Percentiles rank a stretch among this genome's conserved stretches.
These are phyloP conservation scores for Erannis defoliaria DNA, from an alignment of 2,888 invertebrate species.

Conservation along the genomic window DNA sequence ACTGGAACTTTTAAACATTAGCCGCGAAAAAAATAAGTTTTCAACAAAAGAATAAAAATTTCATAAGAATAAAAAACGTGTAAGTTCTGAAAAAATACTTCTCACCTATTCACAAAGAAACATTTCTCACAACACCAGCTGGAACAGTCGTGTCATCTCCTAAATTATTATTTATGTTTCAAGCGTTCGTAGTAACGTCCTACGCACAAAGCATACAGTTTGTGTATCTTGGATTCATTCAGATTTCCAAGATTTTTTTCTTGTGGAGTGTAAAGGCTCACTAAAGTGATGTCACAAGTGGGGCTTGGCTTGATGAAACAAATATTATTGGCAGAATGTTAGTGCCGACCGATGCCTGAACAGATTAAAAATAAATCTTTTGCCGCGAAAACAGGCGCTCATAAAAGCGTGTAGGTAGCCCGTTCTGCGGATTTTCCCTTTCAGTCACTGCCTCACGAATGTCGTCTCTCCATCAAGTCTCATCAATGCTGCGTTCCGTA, in stretches of 20 bases:
- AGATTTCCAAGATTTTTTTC: conserved; percentile 41
- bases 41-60: background rate
- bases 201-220: conserved; percentile 26
- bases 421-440: no score
- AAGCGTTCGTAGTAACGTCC: conserved; percentile 41
- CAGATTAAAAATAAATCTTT: conserved; percentile 63
- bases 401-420: conserved; percentile 47
- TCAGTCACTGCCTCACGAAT: no score
- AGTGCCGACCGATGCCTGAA: conserved; percentile 44
- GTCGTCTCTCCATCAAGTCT: no score
- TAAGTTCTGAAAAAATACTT: conserved; percentile 12
- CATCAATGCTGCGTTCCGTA: no score
- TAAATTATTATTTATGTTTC: conserved; percentile 34
- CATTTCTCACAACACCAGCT: conserved; percentile 27
- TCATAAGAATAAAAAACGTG: background rate
- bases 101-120: background rate
- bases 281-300: conserved; percentile 53
- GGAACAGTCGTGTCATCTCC: conserved; percentile 22
- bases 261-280: conserved; percentile 55
- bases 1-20: background rate
- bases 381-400: conserved; percentile 71
- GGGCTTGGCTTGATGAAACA: conserved; percentile 60
- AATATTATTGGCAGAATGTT: conserved; percentile 56
- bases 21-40: background rate
- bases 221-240: conserved; percentile 32